Evolutionary conservation across 2,797 vertebrate genomes (phyloP), one percentile per base, ranked within the genome.

Genomic region (Tadarida brasiliensis): DNA sequence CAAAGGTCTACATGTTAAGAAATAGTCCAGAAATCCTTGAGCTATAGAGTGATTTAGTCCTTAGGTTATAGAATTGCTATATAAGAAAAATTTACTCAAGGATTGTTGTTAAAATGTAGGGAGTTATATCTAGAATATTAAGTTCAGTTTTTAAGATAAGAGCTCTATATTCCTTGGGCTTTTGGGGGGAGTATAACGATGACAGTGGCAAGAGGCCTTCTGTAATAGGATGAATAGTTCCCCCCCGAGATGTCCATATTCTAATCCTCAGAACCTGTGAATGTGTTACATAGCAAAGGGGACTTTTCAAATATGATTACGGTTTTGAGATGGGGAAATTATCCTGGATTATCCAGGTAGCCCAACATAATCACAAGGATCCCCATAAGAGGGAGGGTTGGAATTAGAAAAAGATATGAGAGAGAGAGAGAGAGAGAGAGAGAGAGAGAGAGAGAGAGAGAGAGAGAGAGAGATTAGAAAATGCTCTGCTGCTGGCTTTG

Each of bases 111-210:
- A 90, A 94, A 47, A 92, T n/a, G n/a, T 51, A 84, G 3, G 26
- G 35, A 77, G 19, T 30, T 57, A 44, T 92, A 24, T 68, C 56
- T 87, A 94, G 73, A 81, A 80, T 76, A 57, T 93, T 91, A 94
- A 92, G 16, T 78, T 85, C 33, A 80, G 35, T 51, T 96, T 85
- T 2, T 44, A 91, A 92, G 63, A 73, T 47, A 17, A 73, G 8
- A 76, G 11, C 19, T 76, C 6, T 56, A 78, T 26, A 76, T 77
- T 77, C 44, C n/a, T 63, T 87, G 26, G 35, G 28, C 20, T 67
- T 80, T 63, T 65, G n/a, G 26, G 35, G 8, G 77, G 44, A 81
- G 20, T 51, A 39, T 67, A 89, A 54, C n/a, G 77, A 68, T 68
- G 74, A 92, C 4, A 87, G 9, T 83, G 16, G 24, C 33, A 87